A percentile compares a stretch with the other conserved stretches of the same genome.
Conservation (phyloP, 2,888 invertebrate species). For the Hemicrepidius hirtus region DNA sequence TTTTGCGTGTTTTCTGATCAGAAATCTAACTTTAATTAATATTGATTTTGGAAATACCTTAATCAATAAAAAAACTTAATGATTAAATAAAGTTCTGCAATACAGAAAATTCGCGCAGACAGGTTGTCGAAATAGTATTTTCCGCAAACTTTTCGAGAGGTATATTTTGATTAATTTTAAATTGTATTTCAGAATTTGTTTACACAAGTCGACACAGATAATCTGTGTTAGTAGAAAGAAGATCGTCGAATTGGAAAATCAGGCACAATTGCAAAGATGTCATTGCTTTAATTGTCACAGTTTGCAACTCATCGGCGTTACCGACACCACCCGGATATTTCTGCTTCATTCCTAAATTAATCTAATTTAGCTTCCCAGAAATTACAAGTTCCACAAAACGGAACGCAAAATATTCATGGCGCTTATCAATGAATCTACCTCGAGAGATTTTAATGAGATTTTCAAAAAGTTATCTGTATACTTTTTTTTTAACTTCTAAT, state of each 20-base stretch:
- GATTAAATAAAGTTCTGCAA: not conserved
- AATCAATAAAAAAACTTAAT: not conserved
- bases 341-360: constrained; percentile 11
- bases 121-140: not conserved
- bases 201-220: constrained; percentile 1
- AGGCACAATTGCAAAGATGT: not conserved
- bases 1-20: not conserved
- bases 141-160: not conserved
- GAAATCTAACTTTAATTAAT: constrained; percentile 5
- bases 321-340: constrained; percentile 8
- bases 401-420: not conserved
- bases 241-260: constrained; percentile 17
- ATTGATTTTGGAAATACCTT: not conserved
- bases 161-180: not conserved
- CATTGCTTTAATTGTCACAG: constrained; percentile 14
- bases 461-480: too few relatives aligned
- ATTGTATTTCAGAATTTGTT: constrained; percentile 1
- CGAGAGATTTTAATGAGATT: not conserved
- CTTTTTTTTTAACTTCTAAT: too few relatives aligned
- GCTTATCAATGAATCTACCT: constrained; percentile 3
- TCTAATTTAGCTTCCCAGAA: constrained; percentile 15
- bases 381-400: constrained; percentile 7
- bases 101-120: not conserved
- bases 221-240: not conserved
- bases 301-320: constrained; percentile 20